Evolutionary conservation across 2,113 vertebrate genomes (phyloP).

Genomic region (Condylura cristata): DNA sequence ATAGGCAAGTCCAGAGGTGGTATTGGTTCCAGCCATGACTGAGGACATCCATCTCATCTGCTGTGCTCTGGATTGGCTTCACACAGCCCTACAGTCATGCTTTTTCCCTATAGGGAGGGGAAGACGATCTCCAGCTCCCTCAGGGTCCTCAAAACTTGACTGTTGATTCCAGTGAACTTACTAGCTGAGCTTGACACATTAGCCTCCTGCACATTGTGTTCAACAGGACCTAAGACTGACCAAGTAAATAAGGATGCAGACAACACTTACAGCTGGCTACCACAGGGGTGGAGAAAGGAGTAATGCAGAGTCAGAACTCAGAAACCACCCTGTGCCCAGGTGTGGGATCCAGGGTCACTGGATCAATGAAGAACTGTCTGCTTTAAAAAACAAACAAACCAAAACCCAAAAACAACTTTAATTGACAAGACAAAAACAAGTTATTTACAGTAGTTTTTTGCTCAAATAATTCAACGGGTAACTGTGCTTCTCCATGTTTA

Average conservation of each 20-base stretch:
- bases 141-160: neutral
- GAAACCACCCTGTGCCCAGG: neutral
- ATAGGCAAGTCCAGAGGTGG: constrained; percentile 16
- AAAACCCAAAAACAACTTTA: constrained; percentile 76
- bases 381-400: constrained; percentile 54
- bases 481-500: constrained; percentile 61
- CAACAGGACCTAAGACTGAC: no score
- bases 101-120: neutral
- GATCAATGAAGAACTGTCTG: neutral
- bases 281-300: no score
- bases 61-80: neutral
- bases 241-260: neutral
- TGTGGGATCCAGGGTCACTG: neutral
- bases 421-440: constrained; percentile 78
- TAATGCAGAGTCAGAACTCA: neutral
- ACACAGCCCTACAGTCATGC: neutral
- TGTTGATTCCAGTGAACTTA: neutral
- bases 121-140: neutral
- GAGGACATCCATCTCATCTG: neutral
- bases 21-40: neutral
- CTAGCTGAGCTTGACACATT: neutral
- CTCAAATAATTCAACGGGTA: constrained; percentile 71
- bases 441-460: constrained; percentile 81
- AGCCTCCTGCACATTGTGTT: neutral
- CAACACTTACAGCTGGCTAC: neutral